These are phyloP conservation scores for Leptopilina drosophilae DNA, from an alignment of 2,888 invertebrate species.

Conservation along the genomic window DNA sequence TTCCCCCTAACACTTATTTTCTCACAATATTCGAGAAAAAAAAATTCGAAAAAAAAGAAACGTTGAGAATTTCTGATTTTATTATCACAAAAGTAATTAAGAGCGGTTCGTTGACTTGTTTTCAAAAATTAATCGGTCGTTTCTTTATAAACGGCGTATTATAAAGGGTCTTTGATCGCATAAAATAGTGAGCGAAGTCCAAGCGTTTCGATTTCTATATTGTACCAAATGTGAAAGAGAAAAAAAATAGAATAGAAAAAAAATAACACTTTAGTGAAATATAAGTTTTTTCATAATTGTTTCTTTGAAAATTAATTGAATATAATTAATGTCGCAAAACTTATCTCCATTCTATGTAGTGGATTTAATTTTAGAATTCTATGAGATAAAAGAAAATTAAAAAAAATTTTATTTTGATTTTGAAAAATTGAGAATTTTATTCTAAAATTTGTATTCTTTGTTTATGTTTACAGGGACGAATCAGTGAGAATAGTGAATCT, in stretches of 20 bases:
- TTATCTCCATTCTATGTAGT: too few species aligned
- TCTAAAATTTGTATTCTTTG: not conserved
- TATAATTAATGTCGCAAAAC: too few species aligned
- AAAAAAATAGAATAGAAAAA: not conserved
- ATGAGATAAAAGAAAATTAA: too few species aligned
- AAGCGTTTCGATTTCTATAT: not conserved
- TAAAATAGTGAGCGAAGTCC: slow-evolving; percentile 8
- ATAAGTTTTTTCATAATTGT: too few species aligned
- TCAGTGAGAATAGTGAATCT: slow-evolving; percentile 28
- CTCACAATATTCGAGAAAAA: too few species aligned
- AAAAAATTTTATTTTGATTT: too few species aligned
- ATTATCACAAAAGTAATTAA: not conserved
- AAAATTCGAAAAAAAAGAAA: not conserved
- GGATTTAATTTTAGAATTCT: too few species aligned
- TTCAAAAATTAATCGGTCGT: slow-evolving; percentile 19
- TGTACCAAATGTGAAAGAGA: not conserved
- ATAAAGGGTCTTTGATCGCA: slow-evolving; percentile 22
- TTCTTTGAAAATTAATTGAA: too few species aligned
- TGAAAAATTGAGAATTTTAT: not conserved
- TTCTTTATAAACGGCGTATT: not conserved
- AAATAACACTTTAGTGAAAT: not conserved
- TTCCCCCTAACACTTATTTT: too few species aligned
- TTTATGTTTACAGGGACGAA: slow-evolving; percentile 13
- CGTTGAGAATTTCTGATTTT: not conserved
- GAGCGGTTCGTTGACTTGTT: slow-evolving; percentile 8